phyloP scores from a whole-genome alignment of 1,140 invertebrate genomes.

The Diachasma alloeum region DNA sequence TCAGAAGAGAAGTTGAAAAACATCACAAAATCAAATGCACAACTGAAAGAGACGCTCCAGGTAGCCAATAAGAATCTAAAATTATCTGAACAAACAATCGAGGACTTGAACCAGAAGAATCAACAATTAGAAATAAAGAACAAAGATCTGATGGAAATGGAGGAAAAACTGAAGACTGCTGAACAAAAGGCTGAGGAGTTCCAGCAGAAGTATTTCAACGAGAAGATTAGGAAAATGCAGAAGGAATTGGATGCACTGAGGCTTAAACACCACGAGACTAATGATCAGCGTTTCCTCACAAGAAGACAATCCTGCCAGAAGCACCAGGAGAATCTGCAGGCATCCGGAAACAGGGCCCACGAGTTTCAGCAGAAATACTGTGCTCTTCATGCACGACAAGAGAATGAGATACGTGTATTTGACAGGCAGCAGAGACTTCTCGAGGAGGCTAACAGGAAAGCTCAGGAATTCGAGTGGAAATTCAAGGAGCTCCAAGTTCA shows the following conservation, averaged over 20 bases:
- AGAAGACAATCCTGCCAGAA: not conserved
- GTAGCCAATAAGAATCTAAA: not conserved
- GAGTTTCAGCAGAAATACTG: not conserved
- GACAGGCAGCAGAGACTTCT: not conserved
- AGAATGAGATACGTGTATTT: not conserved
- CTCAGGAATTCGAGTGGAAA: not conserved
- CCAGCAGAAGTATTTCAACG: not conserved
- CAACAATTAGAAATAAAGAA: not conserved
- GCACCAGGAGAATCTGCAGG: not conserved
- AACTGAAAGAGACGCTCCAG: not conserved
- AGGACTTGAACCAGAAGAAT: not conserved
- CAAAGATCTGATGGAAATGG: not conserved
- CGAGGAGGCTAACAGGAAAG: not conserved
- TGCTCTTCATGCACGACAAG: not conserved
- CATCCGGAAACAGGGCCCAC: not conserved
- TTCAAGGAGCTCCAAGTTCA: not conserved
- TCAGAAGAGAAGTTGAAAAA: not conserved
- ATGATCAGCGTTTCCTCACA: not conserved
- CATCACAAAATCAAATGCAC: not conserved
- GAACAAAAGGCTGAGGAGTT: not conserved
- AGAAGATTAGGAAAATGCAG: not conserved
- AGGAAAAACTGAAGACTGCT: not conserved
- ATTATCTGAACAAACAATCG: not conserved
- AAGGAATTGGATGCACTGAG: not conserved
- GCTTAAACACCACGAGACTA: not conserved